These are phyloP conservation scores for Acipenser ruthenus DNA, from an alignment of 2,797 vertebrate species.

Conservation along the genomic window DNA sequence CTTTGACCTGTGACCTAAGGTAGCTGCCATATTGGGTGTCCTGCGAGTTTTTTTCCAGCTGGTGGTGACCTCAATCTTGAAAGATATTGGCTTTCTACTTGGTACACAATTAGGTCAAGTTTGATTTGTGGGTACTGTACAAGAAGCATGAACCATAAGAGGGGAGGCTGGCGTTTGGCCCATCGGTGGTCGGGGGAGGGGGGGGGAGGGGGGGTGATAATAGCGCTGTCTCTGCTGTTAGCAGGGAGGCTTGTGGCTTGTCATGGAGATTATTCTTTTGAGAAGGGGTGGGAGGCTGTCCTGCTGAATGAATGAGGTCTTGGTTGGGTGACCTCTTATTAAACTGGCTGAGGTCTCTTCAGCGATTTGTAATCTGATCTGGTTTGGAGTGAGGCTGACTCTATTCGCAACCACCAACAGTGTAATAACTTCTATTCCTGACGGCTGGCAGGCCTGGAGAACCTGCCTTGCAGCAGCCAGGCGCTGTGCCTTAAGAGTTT, in stretches of 20 bases:
- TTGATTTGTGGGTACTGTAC: no score
- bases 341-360: neutral
- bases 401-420: neutral
- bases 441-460: neutral
- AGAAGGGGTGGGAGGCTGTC: neutral
- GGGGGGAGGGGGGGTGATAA: neutral
- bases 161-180: no score
- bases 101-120: no score
- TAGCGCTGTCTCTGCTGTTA: neutral
- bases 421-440: neutral
- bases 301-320: neutral
- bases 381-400: neutral
- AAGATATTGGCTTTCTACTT: no score
- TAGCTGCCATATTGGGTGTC: no score
- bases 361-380: neutral
- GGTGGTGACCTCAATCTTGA: no score
- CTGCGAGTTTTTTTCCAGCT: no score
- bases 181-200: neutral
- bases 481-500: neutral
- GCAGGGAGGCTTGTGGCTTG: no score
- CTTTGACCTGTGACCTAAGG: no score
- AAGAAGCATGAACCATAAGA: no score
- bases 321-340: neutral
- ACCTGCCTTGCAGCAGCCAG: neutral
- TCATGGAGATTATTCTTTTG: no score